Evolutionary conservation across 2,888 invertebrate genomes (phyloP).

Genomic region (Lampropteryx suffumata): DNA sequence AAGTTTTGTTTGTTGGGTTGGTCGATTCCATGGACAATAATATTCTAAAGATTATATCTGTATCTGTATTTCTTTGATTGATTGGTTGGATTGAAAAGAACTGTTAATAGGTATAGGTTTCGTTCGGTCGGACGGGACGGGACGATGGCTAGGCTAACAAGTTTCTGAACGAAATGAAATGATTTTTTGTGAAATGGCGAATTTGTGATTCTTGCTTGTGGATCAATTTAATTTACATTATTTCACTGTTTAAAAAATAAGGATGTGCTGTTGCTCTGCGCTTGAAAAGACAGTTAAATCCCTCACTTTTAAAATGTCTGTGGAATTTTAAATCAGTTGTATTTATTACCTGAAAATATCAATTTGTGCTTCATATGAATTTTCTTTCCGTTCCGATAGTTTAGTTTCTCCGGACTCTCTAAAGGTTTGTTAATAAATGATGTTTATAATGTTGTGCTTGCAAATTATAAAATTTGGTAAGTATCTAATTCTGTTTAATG

Average conservation of each 20-base stretch:
- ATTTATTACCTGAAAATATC: slow-evolving; percentile 24
- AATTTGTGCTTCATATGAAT: slow-evolving; percentile 29
- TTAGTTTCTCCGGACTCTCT: slow-evolving; percentile 9
- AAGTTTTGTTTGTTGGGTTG: no score
- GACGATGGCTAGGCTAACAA: no score
- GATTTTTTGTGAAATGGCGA: slow-evolving; percentile 75
- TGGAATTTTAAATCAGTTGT: slow-evolving; percentile 16
- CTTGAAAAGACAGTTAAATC: slow-evolving; percentile 9
- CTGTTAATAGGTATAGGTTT: no score
- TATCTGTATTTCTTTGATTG: no score
- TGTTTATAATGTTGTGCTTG: no score
- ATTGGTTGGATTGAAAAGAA: no score
- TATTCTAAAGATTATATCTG: no score
- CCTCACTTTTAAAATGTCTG: slow-evolving; percentile 21
- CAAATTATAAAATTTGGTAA: no score
- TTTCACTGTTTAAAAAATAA: slow-evolving; percentile 30
- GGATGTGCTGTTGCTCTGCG: slow-evolving; percentile 31
- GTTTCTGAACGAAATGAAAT: slow-evolving; percentile 27
- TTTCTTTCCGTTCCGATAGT: slow-evolving; percentile 27
- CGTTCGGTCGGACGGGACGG: no score
- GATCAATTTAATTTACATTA: slow-evolving; percentile 54
- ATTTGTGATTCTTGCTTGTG: slow-evolving; percentile 65
- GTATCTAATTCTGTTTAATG: no score
- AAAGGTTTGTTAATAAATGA: slow-evolving; percentile 16
- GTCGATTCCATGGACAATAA: no score